Evolutionary conservation across 1,140 invertebrate species (phyloP).

Genomic region (Leguminivora glycinivorella): DNA sequence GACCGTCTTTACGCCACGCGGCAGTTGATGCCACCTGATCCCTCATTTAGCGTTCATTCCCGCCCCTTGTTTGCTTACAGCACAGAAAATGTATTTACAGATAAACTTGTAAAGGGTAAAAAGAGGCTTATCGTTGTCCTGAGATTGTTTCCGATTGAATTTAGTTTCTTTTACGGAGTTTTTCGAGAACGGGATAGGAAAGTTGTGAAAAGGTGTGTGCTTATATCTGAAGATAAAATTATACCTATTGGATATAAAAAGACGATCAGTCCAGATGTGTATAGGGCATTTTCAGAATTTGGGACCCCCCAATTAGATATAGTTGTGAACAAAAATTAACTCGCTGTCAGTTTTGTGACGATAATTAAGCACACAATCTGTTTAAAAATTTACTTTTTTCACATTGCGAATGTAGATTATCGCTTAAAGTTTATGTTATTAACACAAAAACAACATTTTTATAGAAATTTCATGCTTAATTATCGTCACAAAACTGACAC

Average conservation of each 20-base stretch:
- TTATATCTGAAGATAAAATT: neutral
- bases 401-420: too few relatives aligned
- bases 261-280: neutral
- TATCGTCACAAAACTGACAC: too few relatives aligned
- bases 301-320: too few relatives aligned
- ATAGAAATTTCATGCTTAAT: too few relatives aligned
- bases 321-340: too few relatives aligned
- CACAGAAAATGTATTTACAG: constrained; percentile 25
- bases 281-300: neutral
- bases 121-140: neutral
- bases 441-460: too few relatives aligned
- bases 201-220: neutral
- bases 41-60: constrained; percentile 31
- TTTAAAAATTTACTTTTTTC: too few relatives aligned
- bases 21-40: constrained; percentile 50
- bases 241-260: neutral
- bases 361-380: too few relatives aligned
- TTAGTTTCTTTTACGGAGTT: constrained; percentile 7
- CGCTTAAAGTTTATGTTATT: too few relatives aligned
- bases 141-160: constrained; percentile 19
- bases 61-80: constrained; percentile 15
- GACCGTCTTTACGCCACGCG: constrained; percentile 41
- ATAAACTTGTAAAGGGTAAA: constrained; percentile 16
- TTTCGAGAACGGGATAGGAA: neutral
- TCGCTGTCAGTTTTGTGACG: too few relatives aligned